phyloP scores from a whole-genome alignment of 2,113 vertebrate species.

The Sclerurus mexicanus region DNA sequence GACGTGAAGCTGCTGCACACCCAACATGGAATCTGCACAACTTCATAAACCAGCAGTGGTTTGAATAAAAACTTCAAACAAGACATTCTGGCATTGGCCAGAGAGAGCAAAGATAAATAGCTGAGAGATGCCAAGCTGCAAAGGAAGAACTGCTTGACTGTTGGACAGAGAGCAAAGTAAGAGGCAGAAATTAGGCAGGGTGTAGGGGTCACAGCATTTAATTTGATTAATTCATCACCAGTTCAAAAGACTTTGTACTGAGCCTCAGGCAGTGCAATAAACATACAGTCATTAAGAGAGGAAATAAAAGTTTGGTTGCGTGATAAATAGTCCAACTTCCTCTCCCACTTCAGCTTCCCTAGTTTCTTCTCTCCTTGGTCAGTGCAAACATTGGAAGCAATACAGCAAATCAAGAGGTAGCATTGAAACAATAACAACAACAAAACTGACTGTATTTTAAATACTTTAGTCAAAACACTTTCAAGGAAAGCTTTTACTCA shows the following conservation, averaged over 20 bases:
- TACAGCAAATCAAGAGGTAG: not conserved
- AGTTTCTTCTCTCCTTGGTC: slow-evolving; percentile 2
- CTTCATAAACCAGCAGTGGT: slow-evolving; percentile 54
- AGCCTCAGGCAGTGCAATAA: slow-evolving; percentile 49
- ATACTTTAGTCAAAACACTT: slow-evolving; percentile 4
- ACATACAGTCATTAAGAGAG: slow-evolving; percentile 54
- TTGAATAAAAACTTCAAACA: slow-evolving; percentile 70
- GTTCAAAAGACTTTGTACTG: slow-evolving; percentile 50
- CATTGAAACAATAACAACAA: not conserved
- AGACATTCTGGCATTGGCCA: slow-evolving; percentile 45
- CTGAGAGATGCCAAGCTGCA: slow-evolving; percentile 6
- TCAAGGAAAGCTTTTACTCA: slow-evolving; percentile 36
- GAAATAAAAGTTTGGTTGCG: slow-evolving; percentile 42
- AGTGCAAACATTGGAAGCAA: not conserved
- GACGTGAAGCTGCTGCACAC: slow-evolving; percentile 33
- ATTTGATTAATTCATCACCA: slow-evolving; percentile 63
- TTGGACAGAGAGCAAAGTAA: slow-evolving; percentile 53
- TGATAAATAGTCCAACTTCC: slow-evolving; percentile 17
- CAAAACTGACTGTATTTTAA: not conserved
- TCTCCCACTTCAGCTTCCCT: not conserved
- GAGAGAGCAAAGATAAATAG: slow-evolving; percentile 60
- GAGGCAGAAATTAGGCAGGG: slow-evolving; percentile 35
- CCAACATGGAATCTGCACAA: slow-evolving; percentile 54
- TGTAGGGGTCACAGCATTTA: slow-evolving; percentile 59
- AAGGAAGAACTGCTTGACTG: slow-evolving; percentile 32